phyloP scores from a whole-genome alignment of 2,113 vertebrate species.

The Corythaeola cristata region DNA sequence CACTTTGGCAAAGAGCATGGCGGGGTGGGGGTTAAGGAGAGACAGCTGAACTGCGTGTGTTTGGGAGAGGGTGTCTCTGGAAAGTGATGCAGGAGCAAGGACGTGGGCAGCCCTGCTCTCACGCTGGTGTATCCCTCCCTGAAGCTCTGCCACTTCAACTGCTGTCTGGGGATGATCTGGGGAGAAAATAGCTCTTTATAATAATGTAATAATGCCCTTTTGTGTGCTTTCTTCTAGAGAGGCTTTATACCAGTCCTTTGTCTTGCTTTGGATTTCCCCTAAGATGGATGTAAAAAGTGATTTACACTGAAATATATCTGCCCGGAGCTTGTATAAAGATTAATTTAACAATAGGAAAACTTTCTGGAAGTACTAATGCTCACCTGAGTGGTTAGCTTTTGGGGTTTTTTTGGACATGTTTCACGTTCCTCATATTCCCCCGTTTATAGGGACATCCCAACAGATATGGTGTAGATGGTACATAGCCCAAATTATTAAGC shows the following conservation, averaged over 20 bases:
- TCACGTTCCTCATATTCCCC: rapidly evolving
- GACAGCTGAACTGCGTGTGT: background rate
- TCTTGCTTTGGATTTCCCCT: background rate
- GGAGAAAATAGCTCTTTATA: background rate
- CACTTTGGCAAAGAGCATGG: background rate
- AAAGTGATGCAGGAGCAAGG: background rate
- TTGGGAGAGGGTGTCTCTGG: background rate
- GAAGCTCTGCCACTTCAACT: background rate
- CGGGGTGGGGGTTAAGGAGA: too few relatives aligned
- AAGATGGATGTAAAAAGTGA: background rate
- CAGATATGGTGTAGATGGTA: background rate
- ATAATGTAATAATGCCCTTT: background rate
- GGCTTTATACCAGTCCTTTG: background rate
- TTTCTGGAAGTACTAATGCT: background rate
- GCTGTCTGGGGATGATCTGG: too few relatives aligned
- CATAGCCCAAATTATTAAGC: background rate
- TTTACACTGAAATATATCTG: background rate
- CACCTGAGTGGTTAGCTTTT: background rate
- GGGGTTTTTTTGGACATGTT: background rate
- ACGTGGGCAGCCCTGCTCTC: background rate
- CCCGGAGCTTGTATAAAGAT: background rate
- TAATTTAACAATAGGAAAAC: background rate
- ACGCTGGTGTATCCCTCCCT: background rate
- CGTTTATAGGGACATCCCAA: background rate
- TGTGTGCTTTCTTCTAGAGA: background rate